Conservation (phyloP, 2,113 vertebrate genomes). For the Dromaius novaehollandiae region DNA sequence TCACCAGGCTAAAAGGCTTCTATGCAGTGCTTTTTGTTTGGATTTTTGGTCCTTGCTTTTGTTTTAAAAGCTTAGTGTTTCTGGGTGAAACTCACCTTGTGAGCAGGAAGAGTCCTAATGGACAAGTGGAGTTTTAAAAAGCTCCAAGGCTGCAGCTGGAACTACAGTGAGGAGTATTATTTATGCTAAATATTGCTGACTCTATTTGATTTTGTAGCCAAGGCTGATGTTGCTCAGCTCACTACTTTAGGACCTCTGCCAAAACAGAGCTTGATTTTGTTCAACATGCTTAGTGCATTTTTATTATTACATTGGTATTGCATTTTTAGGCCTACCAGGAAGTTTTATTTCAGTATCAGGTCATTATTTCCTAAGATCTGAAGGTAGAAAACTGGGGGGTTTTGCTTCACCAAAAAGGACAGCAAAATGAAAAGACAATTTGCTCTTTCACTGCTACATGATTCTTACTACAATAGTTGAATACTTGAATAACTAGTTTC, state of each 20-base stretch:
- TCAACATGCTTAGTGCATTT: constrained; percentile 25
- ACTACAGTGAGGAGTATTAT: neutral
- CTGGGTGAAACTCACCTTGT: neutral
- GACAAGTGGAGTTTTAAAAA: neutral
- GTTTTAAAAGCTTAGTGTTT: neutral
- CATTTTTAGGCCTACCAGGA: neutral
- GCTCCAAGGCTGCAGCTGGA: neutral
- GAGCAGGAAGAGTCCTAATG: neutral
- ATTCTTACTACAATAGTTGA: neutral
- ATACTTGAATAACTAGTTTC: neutral
- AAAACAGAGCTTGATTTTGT: constrained; percentile 24
- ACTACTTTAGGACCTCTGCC: constrained; percentile 34
- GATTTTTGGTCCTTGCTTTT: neutral
- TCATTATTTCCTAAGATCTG: constrained; percentile 42
- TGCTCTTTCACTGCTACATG: constrained; percentile 3
- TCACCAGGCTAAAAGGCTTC: neutral
- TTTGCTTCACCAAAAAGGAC: neutral
- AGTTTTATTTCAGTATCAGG: constrained; percentile 57
- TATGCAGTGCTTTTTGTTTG: neutral
- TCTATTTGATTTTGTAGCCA: constrained; percentile 41
- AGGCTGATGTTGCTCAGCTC: constrained; percentile 8
- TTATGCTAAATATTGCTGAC: constrained; percentile 59
- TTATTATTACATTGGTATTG: constrained; percentile 33
- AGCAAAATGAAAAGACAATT: constrained; percentile 26
- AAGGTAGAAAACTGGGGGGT: constrained; percentile 30